Conservation (phyloP, 2,888 invertebrate genomes). For the Venusia cambrica region DNA sequence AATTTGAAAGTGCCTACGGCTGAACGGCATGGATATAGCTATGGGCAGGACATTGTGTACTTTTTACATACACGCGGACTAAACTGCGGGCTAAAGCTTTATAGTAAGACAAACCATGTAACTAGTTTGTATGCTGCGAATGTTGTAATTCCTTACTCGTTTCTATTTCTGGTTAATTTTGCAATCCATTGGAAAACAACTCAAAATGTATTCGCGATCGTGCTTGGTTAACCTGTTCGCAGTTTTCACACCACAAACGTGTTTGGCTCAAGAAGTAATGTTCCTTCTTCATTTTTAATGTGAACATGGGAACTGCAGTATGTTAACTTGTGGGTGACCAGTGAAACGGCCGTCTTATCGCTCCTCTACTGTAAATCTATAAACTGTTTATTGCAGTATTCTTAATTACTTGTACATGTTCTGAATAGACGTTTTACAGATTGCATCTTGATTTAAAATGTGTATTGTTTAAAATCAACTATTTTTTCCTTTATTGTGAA, state of each 20-base stretch:
- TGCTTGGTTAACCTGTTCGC: constrained; percentile 9
- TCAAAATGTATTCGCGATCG: constrained; percentile 16
- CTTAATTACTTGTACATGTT: too few relatives aligned
- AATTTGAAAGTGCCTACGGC: too few relatives aligned
- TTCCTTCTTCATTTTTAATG: constrained; percentile 7
- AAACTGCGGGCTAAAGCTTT: too few relatives aligned
- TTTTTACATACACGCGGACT: too few relatives aligned
- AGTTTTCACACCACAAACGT: constrained; percentile 13
- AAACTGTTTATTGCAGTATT: too few relatives aligned
- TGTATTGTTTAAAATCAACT: constrained; percentile 7
- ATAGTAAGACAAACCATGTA: too few relatives aligned
- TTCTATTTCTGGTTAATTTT: constrained; percentile 10
- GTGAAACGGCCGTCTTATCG: constrained; percentile 4
- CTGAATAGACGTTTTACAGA: constrained; percentile 3
- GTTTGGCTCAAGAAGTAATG: constrained; percentile 9
- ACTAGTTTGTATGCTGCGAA: constrained; percentile 1
- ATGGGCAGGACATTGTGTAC: too few relatives aligned
- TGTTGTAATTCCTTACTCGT: too few relatives aligned
- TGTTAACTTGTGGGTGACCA: constrained; percentile 19
- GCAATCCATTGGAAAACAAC: constrained; percentile 14
- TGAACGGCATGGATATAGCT: too few relatives aligned
- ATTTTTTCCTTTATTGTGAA: too few relatives aligned
- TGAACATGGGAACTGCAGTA: constrained; percentile 25
- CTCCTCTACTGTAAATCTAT: background rate
- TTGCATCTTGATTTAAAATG: constrained; percentile 7